These are phyloP conservation scores for Drosophila dunni DNA, from an alignment of 1,140 invertebrate species.

Conservation along the genomic window DNA sequence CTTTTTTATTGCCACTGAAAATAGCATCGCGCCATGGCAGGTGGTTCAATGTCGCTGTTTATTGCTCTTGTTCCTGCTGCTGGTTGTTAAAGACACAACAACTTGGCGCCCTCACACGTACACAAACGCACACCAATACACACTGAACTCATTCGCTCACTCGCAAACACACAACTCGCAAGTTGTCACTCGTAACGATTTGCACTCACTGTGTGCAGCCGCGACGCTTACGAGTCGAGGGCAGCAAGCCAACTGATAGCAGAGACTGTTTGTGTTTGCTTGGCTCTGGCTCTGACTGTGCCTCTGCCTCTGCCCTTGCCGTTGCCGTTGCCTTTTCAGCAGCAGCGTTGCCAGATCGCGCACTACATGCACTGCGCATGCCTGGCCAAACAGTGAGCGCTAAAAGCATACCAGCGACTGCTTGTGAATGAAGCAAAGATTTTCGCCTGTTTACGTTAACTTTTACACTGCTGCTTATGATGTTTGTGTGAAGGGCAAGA, in stretches of 20 bases:
- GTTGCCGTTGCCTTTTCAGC: neutral
- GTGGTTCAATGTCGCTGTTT: conserved; percentile 57
- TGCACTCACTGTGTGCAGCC: conserved; percentile 29
- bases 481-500: neutral
- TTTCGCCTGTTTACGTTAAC: conserved; percentile 68
- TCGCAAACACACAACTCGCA: conserved; percentile 12
- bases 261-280: conserved; percentile 4
- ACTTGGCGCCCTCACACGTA: conserved; percentile 70
- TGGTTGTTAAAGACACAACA: conserved; percentile 62
- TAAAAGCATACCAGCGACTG: conserved; percentile 33
- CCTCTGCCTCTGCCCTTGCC: conserved; percentile 1
- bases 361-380: conserved; percentile 26
- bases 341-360: conserved; percentile 54
- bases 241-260: conserved; percentile 73
- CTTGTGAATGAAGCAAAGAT: conserved; percentile 69
- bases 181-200: conserved; percentile 16
- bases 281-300: neutral
- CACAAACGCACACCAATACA: conserved; percentile 29
- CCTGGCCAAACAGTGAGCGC: conserved; percentile 35
- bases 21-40: conserved; percentile 37
- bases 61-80: conserved; percentile 40
- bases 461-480: conserved; percentile 1
- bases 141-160: conserved; percentile 17
- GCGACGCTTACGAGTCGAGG: conserved; percentile 57
- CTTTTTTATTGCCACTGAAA: conserved; percentile 29